Percentiles rank a stretch among this genome's conserved stretches.
Evolutionary conservation across 2,888 invertebrate species (phyloP).

Genomic region (Ophion ellenae): DNA sequence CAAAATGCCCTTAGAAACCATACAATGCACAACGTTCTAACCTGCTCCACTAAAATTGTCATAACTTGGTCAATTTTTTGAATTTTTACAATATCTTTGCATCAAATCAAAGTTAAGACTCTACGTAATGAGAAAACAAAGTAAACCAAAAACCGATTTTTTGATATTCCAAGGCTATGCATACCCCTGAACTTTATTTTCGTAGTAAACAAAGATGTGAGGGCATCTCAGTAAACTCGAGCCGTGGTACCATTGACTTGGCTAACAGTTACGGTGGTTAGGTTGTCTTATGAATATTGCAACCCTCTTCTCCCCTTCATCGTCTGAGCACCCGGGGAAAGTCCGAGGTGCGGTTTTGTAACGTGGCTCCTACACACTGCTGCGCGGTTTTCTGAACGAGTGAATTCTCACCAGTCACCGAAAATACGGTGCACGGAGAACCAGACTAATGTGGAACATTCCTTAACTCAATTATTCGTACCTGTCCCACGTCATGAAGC

Average conservation of each 20-base stretch:
- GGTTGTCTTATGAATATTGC: constrained; percentile 50
- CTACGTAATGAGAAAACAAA: too few species aligned
- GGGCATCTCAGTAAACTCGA: constrained; percentile 3
- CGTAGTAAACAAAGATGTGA: too few species aligned
- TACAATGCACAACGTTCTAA: too few species aligned
- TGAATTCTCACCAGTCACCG: constrained; percentile 12
- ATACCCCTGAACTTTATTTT: too few species aligned
- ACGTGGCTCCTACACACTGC: constrained; percentile 1
- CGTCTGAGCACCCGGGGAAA: background rate
- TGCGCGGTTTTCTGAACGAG: constrained; percentile 30
- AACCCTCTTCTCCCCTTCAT: background rate
- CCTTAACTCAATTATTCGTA: constrained; percentile 1
- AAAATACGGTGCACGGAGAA: background rate
- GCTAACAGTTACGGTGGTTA: constrained; percentile 34
- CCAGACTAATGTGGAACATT: constrained; percentile 3
- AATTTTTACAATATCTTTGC: too few species aligned
- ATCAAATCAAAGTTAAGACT: too few species aligned
- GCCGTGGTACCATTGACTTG: constrained; percentile 21
- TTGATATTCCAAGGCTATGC: too few species aligned
- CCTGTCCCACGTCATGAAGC: background rate
- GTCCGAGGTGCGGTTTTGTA: constrained; percentile 35
- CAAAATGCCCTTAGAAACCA: too few species aligned
- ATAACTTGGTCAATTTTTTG: too few species aligned
- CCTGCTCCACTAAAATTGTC: too few species aligned
- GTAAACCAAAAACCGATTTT: too few species aligned